These are phyloP conservation scores for Taeniopygia guttata DNA, from an alignment of 2,797 vertebrate genomes.

Conservation along the genomic window DNA sequence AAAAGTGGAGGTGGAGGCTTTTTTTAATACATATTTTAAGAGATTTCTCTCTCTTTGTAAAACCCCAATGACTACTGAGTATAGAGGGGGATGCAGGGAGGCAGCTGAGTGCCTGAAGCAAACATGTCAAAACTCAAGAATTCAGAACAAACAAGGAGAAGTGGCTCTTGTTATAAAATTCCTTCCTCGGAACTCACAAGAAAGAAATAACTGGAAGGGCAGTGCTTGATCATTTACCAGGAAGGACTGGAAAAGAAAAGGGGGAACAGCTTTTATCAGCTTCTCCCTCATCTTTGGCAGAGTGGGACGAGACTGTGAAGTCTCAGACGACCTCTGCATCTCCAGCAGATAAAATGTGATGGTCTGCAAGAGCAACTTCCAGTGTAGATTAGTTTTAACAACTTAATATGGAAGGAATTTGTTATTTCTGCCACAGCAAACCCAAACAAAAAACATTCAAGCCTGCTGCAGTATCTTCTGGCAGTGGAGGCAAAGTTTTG, in stretches of 20 bases:
- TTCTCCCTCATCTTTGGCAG: neutral
- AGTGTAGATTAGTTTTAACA: neutral
- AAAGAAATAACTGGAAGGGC: neutral
- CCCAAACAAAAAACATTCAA: neutral
- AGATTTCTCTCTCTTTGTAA: neutral
- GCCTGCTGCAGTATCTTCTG: neutral
- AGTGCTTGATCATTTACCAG: neutral
- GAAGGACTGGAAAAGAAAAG: neutral
- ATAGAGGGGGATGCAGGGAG: neutral
- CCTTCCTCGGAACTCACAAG: neutral
- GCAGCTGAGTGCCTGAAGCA: neutral
- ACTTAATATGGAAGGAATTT: neutral
- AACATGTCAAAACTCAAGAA: neutral
- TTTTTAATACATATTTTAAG: neutral
- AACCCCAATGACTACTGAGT: neutral
- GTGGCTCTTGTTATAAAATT: neutral
- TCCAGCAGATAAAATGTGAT: accelerated
- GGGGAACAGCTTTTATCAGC: neutral
- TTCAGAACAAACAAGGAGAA: neutral
- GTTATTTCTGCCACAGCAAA: neutral
- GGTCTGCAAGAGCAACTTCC: neutral
- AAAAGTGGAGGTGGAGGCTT: neutral
- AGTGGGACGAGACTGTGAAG: neutral
- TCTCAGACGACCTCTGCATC: neutral
- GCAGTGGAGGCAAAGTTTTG: neutral